Evolutionary conservation across 2,113 vertebrate genomes (phyloP).

Genomic region (Labeo rohita): DNA sequence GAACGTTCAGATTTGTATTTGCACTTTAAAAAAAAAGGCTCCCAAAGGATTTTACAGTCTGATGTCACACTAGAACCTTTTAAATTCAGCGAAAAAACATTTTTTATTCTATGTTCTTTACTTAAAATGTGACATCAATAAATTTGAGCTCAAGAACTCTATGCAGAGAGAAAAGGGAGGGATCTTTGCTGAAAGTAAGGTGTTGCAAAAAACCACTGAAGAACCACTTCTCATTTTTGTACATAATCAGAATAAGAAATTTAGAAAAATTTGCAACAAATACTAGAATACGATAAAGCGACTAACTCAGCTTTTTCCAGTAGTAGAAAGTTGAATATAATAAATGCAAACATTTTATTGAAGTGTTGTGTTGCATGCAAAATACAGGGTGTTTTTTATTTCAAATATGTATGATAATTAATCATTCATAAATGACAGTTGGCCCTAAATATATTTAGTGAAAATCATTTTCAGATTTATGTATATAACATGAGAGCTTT

Average conservation of each 20-base stretch:
- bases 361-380: not conserved
- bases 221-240: not conserved
- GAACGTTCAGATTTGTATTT: not conserved
- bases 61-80: not conserved
- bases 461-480: conserved; percentile 1
- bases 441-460: not conserved
- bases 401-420: not conserved
- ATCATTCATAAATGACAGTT: not conserved
- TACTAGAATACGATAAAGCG: not conserved
- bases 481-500: not conserved
- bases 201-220: not conserved
- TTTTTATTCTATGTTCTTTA: not conserved
- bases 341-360: not conserved
- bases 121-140: not conserved
- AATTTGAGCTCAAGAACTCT: not conserved
- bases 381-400: not conserved
- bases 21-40: not conserved
- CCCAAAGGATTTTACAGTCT: not conserved
- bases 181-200: not conserved
- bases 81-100: not conserved
- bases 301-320: not conserved
- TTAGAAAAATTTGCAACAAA: not conserved
- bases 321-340: not conserved
- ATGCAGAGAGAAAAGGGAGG: not conserved
- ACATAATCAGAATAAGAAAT: not conserved